phyloP scores from a whole-genome alignment of 23 tunicate genomes.

The Phallusia fumigata region DNA sequence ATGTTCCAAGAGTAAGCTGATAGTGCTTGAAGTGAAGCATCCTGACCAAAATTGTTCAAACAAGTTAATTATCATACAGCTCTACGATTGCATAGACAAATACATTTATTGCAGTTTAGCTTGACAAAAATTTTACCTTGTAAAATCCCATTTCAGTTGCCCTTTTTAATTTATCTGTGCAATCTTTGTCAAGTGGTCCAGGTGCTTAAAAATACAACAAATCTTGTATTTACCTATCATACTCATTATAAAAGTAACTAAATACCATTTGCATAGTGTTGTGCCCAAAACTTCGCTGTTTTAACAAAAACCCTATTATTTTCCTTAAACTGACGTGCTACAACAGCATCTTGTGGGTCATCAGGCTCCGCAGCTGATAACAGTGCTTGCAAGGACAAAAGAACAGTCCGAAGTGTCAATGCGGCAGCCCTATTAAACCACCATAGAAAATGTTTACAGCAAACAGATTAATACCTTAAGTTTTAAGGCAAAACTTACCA shows the following conservation, averaged over 20 bases:
- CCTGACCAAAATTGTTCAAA: slow-evolving; percentile 63
- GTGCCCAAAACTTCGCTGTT: slow-evolving; percentile 96
- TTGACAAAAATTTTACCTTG: slow-evolving; percentile 37
- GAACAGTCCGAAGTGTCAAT: slow-evolving; percentile 85
- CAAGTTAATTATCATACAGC: too few species aligned
- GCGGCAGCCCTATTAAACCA: slow-evolving; percentile 82
- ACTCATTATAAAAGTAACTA: too few species aligned
- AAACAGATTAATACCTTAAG: background rate
- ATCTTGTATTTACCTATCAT: background rate
- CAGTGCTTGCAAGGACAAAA: slow-evolving; percentile 90
- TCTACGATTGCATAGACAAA: too few species aligned
- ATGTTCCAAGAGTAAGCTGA: slow-evolving; percentile 88
- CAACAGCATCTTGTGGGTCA: slow-evolving; percentile 99
- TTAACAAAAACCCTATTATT: slow-evolving; percentile 48
- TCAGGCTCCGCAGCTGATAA: slow-evolving; percentile 92
- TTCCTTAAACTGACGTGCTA: slow-evolving; percentile 85
- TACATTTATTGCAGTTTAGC: background rate
- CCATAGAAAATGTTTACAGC: background rate
- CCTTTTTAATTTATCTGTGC: slow-evolving; percentile 52
- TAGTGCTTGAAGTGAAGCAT: slow-evolving; percentile 56
- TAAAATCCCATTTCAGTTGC: slow-evolving; percentile 89
- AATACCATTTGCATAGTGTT: slow-evolving; percentile 78
- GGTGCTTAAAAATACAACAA: slow-evolving; percentile 38
- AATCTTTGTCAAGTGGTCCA: slow-evolving; percentile 47
- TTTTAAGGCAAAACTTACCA: slow-evolving; percentile 53